A percentile compares a stretch with the other conserved stretches of the same genome.
Evolutionary conservation across 2,797 vertebrate species (phyloP).

Genomic region (Hydrophis major): DNA sequence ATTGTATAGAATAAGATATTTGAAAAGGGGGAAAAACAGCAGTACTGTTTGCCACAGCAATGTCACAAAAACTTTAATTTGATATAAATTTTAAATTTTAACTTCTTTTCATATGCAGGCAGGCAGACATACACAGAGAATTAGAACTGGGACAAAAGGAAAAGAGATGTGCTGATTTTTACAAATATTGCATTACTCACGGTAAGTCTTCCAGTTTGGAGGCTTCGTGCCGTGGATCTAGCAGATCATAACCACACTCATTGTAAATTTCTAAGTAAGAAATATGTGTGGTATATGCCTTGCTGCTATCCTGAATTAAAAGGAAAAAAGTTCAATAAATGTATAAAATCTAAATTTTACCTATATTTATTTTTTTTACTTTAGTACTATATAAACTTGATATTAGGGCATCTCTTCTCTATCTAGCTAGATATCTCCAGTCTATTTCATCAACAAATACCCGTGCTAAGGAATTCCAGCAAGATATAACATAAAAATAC

Average conservation of each 20-base stretch:
- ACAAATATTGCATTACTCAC: slow-evolving; percentile 76
- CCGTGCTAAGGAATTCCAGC: not conserved
- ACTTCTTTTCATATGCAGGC: not conserved
- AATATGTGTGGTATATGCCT: slow-evolving; percentile 86
- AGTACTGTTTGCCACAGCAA: not conserved
- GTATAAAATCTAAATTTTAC: not conserved
- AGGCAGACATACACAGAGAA: not conserved
- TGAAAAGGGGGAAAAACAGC: not conserved
- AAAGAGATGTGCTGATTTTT: not conserved
- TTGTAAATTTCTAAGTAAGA: slow-evolving; percentile 99
- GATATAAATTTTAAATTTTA: not conserved
- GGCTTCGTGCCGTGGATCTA: slow-evolving; percentile 86
- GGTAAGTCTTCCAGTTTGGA: slow-evolving; percentile 89
- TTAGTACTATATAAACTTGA: not conserved
- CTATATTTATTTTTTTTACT: not conserved
- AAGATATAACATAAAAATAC: not conserved
- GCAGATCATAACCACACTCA: slow-evolving; percentile 91
- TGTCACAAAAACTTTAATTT: not conserved
- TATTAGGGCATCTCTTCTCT: not conserved
- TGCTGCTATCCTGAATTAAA: slow-evolving; percentile 80
- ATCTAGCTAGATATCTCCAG: not conserved
- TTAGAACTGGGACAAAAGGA: slow-evolving; percentile 1
- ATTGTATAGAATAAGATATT: not conserved
- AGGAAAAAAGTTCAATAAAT: slow-evolving; percentile 34
- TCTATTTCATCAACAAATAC: not conserved